Conservation (phyloP, 2,888 invertebrate genomes). For the Lycophotia porphyrea region DNA sequence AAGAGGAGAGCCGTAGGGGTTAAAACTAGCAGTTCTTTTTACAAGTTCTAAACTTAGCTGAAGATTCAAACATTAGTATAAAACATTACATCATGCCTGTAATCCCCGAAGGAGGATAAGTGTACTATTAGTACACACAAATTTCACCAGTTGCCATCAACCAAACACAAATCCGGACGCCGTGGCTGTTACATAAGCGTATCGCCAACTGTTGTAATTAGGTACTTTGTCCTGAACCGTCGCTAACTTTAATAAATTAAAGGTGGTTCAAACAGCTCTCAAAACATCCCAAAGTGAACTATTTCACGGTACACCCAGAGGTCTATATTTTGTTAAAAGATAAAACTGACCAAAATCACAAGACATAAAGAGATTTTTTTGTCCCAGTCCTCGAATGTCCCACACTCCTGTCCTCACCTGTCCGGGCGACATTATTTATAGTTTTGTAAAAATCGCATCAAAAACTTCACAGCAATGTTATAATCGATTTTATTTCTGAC, state of each 20-base stretch:
- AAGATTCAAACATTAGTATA: background rate
- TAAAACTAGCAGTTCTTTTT: background rate
- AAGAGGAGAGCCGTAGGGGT: background rate
- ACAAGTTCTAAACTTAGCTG: background rate
- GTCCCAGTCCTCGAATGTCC: slow-evolving; percentile 67
- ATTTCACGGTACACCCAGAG: slow-evolving; percentile 86
- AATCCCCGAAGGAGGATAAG: too few relatives aligned
- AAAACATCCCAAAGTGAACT: slow-evolving; percentile 73
- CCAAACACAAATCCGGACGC: too few relatives aligned
- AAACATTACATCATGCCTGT: too few relatives aligned
- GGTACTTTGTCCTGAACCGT: background rate
- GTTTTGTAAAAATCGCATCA: slow-evolving; percentile 76
- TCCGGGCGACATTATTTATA: slow-evolving; percentile 84
- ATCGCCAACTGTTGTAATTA: background rate
- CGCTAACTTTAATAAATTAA: background rate
- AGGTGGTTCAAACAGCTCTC: slow-evolving; percentile 66
- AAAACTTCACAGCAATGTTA: slow-evolving; percentile 71
- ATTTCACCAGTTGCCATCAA: too few relatives aligned
- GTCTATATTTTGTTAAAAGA: slow-evolving; percentile 86
- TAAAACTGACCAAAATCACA: slow-evolving; percentile 88
- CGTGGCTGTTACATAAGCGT: background rate
- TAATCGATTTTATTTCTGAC: slow-evolving; percentile 88
- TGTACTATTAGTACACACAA: too few relatives aligned
- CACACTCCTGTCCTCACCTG: slow-evolving; percentile 85
- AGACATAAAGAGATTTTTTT: slow-evolving; percentile 86